Conservation (phyloP, 2,888 invertebrate species). For the Isotomurus palustris region DNA sequence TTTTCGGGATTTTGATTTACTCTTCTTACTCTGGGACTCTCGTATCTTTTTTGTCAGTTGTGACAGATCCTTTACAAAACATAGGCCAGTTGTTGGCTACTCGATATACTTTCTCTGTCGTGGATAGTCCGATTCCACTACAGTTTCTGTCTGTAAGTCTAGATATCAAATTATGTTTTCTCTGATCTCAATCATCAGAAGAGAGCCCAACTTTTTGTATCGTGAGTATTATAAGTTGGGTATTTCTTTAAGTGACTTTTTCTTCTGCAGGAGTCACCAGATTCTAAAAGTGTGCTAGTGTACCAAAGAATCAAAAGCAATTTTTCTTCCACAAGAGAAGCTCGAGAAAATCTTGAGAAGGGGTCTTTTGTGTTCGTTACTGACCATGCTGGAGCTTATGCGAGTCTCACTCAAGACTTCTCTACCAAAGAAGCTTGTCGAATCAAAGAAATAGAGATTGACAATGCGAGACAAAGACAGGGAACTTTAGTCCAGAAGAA, state of each 20-base stretch:
- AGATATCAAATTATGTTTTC: background rate
- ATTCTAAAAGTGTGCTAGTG: conserved; percentile 7
- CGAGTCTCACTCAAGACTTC: conserved; percentile 19
- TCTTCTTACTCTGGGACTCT: conserved; percentile 31
- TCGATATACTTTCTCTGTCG: conserved; percentile 16
- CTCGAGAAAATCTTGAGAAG: conserved; percentile 10
- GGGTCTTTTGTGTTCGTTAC: conserved; percentile 28
- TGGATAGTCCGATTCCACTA: conserved; percentile 13
- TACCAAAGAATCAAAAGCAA: conserved; percentile 5
- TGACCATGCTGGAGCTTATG: conserved; percentile 25
- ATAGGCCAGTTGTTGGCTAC: conserved; percentile 24
- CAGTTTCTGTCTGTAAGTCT: conserved; percentile 27
- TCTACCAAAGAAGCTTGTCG: conserved; percentile 17
- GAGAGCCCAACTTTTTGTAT: background rate
- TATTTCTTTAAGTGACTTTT: background rate
- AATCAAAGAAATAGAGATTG: conserved; percentile 23
- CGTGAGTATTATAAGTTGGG: background rate
- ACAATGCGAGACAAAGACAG: conserved; percentile 24
- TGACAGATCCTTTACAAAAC: conserved; percentile 19
- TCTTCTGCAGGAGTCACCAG: conserved; percentile 26
- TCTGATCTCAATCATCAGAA: background rate
- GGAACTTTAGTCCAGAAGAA: conserved; percentile 24
- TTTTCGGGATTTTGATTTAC: conserved; percentile 21
- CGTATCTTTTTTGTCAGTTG: conserved; percentile 29
- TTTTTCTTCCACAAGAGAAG: conserved; percentile 18